These are phyloP conservation scores for Montifringilla adamsi DNA, from an alignment of 2,113 vertebrate species.

Conservation along the genomic window DNA sequence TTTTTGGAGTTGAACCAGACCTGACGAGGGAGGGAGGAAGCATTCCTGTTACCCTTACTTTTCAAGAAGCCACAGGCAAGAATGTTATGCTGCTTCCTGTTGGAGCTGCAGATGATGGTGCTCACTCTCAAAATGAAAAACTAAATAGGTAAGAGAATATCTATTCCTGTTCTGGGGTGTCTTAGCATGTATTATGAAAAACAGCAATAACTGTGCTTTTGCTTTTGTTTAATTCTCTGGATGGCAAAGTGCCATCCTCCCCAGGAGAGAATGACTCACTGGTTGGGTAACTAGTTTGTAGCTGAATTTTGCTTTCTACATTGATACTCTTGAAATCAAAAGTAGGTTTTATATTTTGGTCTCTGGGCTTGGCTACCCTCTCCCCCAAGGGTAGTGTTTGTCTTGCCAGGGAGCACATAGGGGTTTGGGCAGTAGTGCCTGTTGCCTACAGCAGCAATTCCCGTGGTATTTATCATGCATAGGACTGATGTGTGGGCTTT, in stretches of 20 bases:
- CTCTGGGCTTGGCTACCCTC: not conserved
- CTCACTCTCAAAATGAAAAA: conserved; percentile 98
- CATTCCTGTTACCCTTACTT: conserved; percentile 94
- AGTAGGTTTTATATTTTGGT: not conserved
- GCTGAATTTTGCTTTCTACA: not conserved
- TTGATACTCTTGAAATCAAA: not conserved
- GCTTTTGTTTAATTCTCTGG: not conserved
- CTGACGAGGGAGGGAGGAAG: conserved; percentile 94
- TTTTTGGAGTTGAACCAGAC: conserved; percentile 94
- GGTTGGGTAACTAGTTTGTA: not conserved
- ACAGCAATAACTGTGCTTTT: not conserved
- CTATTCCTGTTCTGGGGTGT: not conserved
- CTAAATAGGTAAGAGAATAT: conserved; percentile 84
- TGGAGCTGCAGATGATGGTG: conserved; percentile 92
- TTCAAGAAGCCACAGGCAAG: conserved; percentile 93
- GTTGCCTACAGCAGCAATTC: not conserved
- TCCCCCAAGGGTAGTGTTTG: not conserved
- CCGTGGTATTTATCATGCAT: not conserved
- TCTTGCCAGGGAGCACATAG: not conserved
- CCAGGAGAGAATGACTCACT: not conserved
- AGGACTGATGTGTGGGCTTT: not conserved
- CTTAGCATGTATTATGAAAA: not conserved
- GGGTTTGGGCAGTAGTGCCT: not conserved
- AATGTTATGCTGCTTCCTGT: conserved; percentile 96
- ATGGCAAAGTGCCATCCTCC: not conserved